Conservation (phyloP, 2,797 vertebrate genomes). For the Epinephelus malabaricus region DNA sequence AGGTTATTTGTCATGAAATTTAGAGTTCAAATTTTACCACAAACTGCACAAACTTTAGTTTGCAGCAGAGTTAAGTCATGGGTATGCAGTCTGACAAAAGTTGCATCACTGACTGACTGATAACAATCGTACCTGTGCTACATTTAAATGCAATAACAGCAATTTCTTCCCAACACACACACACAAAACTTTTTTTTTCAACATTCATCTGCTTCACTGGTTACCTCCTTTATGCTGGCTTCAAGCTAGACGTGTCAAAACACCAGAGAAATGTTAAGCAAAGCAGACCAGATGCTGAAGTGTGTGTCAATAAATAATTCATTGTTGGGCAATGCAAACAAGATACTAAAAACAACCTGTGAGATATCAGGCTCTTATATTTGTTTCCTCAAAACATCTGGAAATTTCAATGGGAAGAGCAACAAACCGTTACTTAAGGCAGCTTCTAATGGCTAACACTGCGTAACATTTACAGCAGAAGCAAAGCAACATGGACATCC, state of each 20-base stretch:
- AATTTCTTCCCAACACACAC: not conserved
- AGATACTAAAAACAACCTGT: not conserved
- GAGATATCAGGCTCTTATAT: not conserved
- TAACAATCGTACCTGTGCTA: not conserved
- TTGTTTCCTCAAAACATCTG: not conserved
- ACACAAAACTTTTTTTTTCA: not conserved
- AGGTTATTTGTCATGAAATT: not conserved
- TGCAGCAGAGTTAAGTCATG: not conserved
- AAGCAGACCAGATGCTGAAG: not conserved
- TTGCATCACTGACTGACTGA: slow-evolving; percentile 15
- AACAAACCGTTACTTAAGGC: not conserved
- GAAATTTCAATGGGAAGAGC: not conserved
- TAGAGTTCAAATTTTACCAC: not conserved
- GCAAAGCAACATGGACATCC: not conserved
- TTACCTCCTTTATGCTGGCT: not conserved
- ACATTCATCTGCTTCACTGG: not conserved
- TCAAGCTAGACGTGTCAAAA: not conserved
- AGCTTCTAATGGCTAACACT: not conserved
- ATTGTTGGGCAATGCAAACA: slow-evolving; percentile 1
- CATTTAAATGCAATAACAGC: not conserved
- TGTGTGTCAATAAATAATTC: slow-evolving; percentile 16
- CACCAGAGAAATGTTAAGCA: not conserved
- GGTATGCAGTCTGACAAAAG: not conserved
- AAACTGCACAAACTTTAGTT: not conserved
- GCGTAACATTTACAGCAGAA: not conserved